phyloP scores from a whole-genome alignment of 2,888 invertebrate genomes.

The Notocelia uddmanniana region DNA sequence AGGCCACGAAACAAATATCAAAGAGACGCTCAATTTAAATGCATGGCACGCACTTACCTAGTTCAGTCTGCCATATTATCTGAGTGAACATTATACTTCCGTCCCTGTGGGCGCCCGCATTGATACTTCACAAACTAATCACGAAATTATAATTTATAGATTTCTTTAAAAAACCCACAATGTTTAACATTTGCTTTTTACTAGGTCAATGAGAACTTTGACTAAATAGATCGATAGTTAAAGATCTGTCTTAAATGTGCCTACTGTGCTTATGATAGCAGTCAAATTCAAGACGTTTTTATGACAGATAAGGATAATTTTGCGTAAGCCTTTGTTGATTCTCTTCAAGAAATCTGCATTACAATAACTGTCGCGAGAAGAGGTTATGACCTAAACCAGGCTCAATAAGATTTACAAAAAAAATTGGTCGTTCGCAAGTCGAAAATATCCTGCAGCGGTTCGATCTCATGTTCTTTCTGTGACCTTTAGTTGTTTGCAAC shows the following conservation, averaged over 20 bases:
- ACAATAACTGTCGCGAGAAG: conserved; percentile 25
- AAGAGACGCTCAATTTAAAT: conserved; percentile 56
- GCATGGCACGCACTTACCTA: conserved; percentile 67
- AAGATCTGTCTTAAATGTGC: not conserved
- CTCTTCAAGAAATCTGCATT: conserved; percentile 16
- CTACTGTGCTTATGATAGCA: not conserved
- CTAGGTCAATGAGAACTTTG: not conserved
- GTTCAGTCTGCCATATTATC: conserved; percentile 63
- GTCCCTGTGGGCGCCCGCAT: conserved; percentile 80
- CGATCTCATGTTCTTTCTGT: conserved; percentile 19
- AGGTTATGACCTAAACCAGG: conserved; percentile 5
- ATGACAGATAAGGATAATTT: not conserved
- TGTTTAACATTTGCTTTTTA: not conserved
- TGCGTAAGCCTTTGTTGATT: not conserved
- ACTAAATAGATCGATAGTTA: not conserved
- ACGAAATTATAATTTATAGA: conserved; percentile 4
- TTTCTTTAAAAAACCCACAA: not conserved
- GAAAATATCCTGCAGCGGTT: conserved; percentile 6
- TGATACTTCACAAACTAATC: conserved; percentile 62
- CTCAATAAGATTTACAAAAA: conserved; percentile 16
- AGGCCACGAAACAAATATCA: conserved; percentile 49
- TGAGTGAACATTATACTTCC: conserved; percentile 76
- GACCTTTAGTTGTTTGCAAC: conserved; percentile 1
- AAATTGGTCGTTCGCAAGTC: conserved; percentile 14
- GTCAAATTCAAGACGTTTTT: not conserved